Percentiles rank a stretch among this genome's conserved stretches.
These are phyloP conservation scores for Syndactyla subalaris DNA, from an alignment of 2,797 vertebrate species.

Conservation along the genomic window DNA sequence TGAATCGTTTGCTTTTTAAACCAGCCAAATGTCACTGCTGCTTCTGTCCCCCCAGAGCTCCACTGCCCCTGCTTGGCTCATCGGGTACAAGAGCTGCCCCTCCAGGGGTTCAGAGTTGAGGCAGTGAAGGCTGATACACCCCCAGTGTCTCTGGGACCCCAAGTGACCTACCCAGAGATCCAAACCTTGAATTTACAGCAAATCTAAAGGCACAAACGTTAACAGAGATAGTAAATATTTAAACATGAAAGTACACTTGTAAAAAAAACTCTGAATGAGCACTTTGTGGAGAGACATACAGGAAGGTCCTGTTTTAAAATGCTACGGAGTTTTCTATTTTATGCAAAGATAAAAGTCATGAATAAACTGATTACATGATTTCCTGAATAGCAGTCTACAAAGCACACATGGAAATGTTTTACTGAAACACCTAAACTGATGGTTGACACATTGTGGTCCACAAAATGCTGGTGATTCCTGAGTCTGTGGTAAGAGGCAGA, in stretches of 20 bases:
- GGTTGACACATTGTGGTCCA: neutral
- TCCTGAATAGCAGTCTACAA: neutral
- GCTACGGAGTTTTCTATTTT: neutral
- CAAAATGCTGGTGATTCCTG: neutral
- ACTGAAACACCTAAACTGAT: neutral
- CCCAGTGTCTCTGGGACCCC: neutral
- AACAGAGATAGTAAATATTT: neutral
- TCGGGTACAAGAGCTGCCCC: neutral
- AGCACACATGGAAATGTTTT: accelerated
- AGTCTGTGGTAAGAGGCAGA: neutral
- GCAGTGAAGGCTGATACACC: neutral
- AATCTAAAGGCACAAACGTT: neutral
- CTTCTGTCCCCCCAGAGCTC: neutral
- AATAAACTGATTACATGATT: neutral
- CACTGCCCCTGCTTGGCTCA: accelerated
- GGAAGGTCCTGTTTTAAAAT: neutral
- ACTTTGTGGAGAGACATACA: accelerated
- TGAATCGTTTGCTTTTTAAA: neutral
- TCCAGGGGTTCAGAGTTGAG: neutral
- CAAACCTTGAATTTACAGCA: neutral
- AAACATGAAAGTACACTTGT: neutral
- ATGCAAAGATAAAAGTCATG: neutral
- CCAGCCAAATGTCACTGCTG: neutral
- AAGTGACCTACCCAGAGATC: neutral
- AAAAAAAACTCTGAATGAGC: neutral